These are phyloP conservation scores for Poecile atricapillus DNA, from an alignment of 2,113 vertebrate species.

Conservation along the genomic window DNA sequence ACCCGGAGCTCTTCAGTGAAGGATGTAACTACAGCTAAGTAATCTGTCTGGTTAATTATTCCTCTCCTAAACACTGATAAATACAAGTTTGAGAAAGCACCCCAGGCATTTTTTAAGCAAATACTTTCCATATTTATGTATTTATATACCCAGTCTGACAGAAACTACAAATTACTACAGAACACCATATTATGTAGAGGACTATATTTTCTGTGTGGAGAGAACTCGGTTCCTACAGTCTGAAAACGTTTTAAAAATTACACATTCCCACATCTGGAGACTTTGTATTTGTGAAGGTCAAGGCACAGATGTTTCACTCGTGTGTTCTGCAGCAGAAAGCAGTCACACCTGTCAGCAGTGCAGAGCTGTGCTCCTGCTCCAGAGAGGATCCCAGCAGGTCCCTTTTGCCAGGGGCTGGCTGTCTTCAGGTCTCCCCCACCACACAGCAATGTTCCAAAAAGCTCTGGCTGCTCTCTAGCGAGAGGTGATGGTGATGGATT, in stretches of 20 bases:
- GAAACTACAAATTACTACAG: neutral
- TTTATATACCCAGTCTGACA: neutral
- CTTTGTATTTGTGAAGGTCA: neutral
- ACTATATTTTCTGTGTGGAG: neutral
- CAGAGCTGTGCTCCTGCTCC: neutral
- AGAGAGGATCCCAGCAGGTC: neutral
- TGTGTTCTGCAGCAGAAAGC: neutral
- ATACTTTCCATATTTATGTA: neutral
- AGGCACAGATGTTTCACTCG: neutral
- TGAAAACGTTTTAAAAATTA: neutral
- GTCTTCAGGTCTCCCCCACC: neutral
- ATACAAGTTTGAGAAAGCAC: neutral
- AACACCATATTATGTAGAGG: neutral
- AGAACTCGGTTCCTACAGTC: neutral
- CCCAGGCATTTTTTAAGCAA: neutral
- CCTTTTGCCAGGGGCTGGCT: neutral
- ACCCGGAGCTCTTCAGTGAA: neutral
- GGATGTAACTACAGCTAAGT: neutral
- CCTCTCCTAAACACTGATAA: slow-evolving; percentile 8
- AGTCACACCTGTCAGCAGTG: neutral
- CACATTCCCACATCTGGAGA: neutral
- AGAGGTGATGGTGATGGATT: neutral
- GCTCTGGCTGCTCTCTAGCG: neutral
- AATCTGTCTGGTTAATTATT: slow-evolving; percentile 25
- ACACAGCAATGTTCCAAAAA: neutral